Base-by-base conservation (phyloP, 2,113 vertebrate species). In the Nycticebus coucang region DNA sequence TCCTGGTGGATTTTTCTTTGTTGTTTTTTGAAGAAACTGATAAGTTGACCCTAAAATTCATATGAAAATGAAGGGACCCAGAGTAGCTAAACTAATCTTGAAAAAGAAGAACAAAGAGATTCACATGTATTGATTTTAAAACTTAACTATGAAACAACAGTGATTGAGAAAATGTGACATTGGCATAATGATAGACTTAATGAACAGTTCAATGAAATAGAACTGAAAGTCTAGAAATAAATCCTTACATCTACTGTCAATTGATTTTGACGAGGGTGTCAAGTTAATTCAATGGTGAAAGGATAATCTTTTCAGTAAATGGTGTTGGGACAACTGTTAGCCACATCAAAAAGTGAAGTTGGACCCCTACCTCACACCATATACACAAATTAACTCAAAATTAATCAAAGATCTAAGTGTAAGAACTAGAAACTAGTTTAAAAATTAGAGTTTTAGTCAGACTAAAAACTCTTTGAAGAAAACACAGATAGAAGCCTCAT, bases 11-110 rank as follows among this genome's bases (percentile, higher is more conserved):
- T 35, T 4, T 24, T 66, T 33, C 35, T 45, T 50, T 71, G 66
- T 18, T 62, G 33, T 57, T 59, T 13, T 66, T 19, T 0, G 33
- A 13, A 81, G 35, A 94, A 78, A 94, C 22, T 57, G 66, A 55
- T 26, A 86, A 75, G 35, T 21, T 89, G 82, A 89, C 15, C 26
- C 75, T 68, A 87, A 87, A 93, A 94, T 53, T 72, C 62, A 78
- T 7, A 50, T 19, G 55, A 81, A 80, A 87, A 64, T 24, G 3
- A 86, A 72, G 62, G 30, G 33, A 86, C 24, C 7, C 11, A 33
- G 37, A 91, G 60, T 7, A 79, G 26, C 21, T 50, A 86, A 86
- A 93, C 72, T 7, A 74, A 75, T 88, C 71, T 60, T 79, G 9
- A 77, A 84, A 87, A 89, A 85, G 14, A 88, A 68, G 35, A 81